These are phyloP conservation scores for Scaptomyza polygonia DNA, from an alignment of 2,888 invertebrate species.

Conservation along the genomic window DNA sequence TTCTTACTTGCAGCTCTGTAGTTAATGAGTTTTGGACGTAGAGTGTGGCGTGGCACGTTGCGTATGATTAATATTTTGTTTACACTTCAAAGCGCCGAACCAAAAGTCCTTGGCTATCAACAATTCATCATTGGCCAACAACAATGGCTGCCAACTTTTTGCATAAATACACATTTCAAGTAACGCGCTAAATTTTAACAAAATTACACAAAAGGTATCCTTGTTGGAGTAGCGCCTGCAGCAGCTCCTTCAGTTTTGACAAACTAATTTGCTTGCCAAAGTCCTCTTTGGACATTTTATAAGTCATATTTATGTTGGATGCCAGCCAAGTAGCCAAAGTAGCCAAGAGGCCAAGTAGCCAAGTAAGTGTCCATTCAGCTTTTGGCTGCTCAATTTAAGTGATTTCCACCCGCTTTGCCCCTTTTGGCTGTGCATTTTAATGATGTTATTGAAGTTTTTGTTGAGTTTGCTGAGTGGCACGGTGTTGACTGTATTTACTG, in stretches of 20 bases:
- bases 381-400: constrained; percentile 61
- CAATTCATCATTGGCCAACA: constrained; percentile 57
- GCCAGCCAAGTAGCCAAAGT: constrained; percentile 60
- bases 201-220: constrained; percentile 34
- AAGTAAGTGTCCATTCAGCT: constrained; percentile 35
- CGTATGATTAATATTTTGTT: constrained; percentile 75
- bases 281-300: constrained; percentile 61
- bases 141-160: constrained; percentile 53
- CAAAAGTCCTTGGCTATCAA: constrained; percentile 37
- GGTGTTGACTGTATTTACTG: constrained; percentile 57
- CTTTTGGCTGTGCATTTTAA: constrained; percentile 51
- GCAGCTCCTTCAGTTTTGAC: constrained; percentile 40
- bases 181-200: constrained; percentile 42
- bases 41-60: constrained; percentile 42
- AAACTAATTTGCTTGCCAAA: constrained; percentile 66
- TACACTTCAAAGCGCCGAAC: constrained; percentile 41
- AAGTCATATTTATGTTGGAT: constrained; percentile 74
- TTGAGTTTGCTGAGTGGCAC: constrained; percentile 32
- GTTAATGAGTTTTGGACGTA: constrained; percentile 36
- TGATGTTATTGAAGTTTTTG: constrained; percentile 72
- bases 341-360: constrained; percentile 64
- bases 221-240: constrained; percentile 8
- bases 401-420: constrained; percentile 32
- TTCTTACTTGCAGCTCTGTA: constrained; percentile 14
- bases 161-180: constrained; percentile 51